Conservation (phyloP, 2,113 vertebrate genomes). For the Ammodytes marinus region DNA sequence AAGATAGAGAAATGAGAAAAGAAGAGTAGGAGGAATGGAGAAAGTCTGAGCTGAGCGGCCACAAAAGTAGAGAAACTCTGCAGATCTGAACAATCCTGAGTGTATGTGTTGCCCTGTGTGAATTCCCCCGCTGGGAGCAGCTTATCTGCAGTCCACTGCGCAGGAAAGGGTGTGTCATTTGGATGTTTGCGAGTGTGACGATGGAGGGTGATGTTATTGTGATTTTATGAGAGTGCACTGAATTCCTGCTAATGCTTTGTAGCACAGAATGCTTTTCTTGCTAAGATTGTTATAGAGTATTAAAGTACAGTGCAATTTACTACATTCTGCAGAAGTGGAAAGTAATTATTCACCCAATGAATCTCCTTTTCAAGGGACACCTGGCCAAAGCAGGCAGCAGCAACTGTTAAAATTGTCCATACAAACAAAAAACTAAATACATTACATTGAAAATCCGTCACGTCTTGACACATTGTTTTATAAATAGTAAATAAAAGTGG, state of each 20-base stretch:
- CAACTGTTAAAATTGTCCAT: too few relatives aligned
- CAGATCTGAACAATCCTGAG: conserved; percentile 33
- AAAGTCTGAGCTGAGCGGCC: conserved; percentile 20
- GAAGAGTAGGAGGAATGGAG: conserved; percentile 29
- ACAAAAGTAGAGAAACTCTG: conserved; percentile 39
- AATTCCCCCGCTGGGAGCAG: conserved; percentile 67
- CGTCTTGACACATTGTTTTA: too few relatives aligned
- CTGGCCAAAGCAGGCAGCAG: too few relatives aligned
- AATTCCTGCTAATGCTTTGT: conserved; percentile 21
- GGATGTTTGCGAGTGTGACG: conserved; percentile 71
- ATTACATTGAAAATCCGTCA: too few relatives aligned
- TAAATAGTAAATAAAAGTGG: too few relatives aligned
- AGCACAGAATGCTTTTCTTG: conserved; percentile 35
- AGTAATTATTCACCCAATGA: not conserved
- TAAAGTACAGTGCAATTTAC: conserved; percentile 6
- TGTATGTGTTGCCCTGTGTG: conserved; percentile 27
- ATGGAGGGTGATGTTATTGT: conserved; percentile 62
- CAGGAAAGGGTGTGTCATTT: conserved; percentile 83
- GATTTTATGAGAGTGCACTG: conserved; percentile 49
- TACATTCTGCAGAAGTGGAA: not conserved
- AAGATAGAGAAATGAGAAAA: conserved; percentile 25
- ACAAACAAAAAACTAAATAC: too few relatives aligned
- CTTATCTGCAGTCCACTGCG: conserved; percentile 78
- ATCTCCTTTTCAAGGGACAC: too few relatives aligned
- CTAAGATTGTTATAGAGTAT: conserved; percentile 40